A percentile compares a stretch with the other conserved stretches of the same genome.
phyloP scores from a whole-genome alignment of 2,888 invertebrate genomes.

The Tinea semifulvella region DNA sequence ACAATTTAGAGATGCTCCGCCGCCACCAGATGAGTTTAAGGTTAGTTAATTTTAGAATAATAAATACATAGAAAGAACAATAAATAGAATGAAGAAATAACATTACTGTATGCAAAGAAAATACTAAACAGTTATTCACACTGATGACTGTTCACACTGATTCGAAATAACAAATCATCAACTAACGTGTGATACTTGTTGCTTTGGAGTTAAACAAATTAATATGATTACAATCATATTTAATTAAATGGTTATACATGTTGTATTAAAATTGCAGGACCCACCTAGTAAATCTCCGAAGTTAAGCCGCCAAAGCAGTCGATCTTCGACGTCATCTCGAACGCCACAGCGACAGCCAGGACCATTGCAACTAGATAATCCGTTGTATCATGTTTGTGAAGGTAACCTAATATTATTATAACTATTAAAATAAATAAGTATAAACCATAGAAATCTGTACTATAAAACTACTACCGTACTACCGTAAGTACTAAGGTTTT shows the following conservation, averaged over 20 bases:
- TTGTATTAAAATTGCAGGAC: no score
- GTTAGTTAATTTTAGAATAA: conserved; percentile 27
- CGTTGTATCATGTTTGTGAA: conserved; percentile 84
- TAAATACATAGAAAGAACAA: background rate
- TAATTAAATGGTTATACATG: no score
- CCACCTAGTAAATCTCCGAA: conserved; percentile 55
- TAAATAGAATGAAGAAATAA: no score
- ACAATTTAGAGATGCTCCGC: conserved; percentile 83
- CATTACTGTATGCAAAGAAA: no score
- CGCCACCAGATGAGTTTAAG: conserved; percentile 78
- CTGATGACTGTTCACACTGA: no score
- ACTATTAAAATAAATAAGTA: background rate
- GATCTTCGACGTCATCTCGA: conserved; percentile 55
- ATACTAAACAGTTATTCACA: no score
- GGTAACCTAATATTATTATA: no score
- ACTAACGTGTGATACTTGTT: no score
- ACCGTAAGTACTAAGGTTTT: no score
- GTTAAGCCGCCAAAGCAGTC: conserved; percentile 52
- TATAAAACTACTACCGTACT: background rate
- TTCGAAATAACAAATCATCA: no score
- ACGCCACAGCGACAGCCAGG: conserved; percentile 40
- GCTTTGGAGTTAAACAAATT: no score
- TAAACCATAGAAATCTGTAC: background rate
- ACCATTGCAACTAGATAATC: conserved; percentile 70
- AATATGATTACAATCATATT: no score